Evolutionary conservation across 2,888 invertebrate species (phyloP), one percentile per base, ranked within the genome.

Genomic region (Mythimna pallens): DNA sequence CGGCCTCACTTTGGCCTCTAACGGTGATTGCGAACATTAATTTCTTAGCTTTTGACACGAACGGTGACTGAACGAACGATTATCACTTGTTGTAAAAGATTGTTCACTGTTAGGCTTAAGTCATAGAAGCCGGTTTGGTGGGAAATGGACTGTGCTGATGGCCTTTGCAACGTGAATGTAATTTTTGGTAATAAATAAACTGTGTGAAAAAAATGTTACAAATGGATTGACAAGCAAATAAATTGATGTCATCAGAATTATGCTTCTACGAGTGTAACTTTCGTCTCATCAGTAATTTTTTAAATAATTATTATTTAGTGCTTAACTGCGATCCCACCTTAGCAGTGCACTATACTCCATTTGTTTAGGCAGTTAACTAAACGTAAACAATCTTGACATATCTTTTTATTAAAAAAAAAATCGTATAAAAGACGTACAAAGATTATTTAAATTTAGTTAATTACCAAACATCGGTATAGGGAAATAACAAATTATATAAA

Each of bases 31-130:
- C 90, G 82, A 89, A 88, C 90, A 93, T 94, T 93, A 92, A 93
- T 89, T 92, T 91, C 87, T 90, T 89, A 87, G 85, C 84, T 90
- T 92, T 92, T 94, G 94, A 94, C 94, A 93, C 92, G 92, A 93
- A 92, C 89, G 89, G 88, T 87, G 89, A 90, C 89, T 91, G 91
- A 85, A 80, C 86, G 70, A 70, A 84, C 86, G 88, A 89, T 92
- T 91, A 90, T 90, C 87, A 88, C 86, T 89, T 89, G 90, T 90
- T 92, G 92, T 93, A 92, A 93, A 91, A 92, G 91, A 93, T 92
- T 93, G 92, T 88, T 90, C 86, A 86, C 40, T 69, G 58, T 67
- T 34, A 8, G 74, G 74, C 57, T 61, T 70, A 83, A 83, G 82
- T 82, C 52, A 74, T 68, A 78, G 36, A 25, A 74, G 74, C 72